These are phyloP conservation scores for Gallinago jamesoni DNA, from an alignment of 2,113 vertebrate genomes.

Conservation along the genomic window DNA sequence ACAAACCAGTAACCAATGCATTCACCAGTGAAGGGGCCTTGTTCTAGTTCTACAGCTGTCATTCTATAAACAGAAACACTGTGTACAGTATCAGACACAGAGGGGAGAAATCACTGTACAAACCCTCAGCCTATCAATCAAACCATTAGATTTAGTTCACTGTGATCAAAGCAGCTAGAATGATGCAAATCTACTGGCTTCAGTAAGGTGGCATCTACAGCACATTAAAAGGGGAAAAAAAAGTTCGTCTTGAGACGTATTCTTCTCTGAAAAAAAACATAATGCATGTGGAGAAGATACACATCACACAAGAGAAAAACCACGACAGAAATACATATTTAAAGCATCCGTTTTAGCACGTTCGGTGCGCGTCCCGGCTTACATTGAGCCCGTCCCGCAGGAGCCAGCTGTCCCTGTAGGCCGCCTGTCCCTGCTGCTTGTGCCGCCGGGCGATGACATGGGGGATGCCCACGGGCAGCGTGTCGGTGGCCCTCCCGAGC, in stretches of 20 bases:
- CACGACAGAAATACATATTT: accelerated
- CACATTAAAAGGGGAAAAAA: too few relatives aligned
- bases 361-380: background rate
- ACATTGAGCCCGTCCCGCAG: constrained; percentile 91
- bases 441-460: constrained; percentile 91
- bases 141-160: background rate
- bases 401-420: constrained; percentile 87
- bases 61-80: background rate
- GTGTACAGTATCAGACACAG: background rate
- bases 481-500: constrained; percentile 93
- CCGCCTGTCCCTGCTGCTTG: constrained; percentile 85
- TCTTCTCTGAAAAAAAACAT: accelerated
- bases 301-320: accelerated
- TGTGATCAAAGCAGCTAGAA: background rate
- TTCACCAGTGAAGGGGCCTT: background rate
- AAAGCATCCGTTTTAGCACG: accelerated
- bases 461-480: constrained; percentile 84
- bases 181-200: background rate
- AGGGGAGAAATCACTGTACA: background rate
- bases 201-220: background rate
- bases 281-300: accelerated
- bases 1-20: background rate
- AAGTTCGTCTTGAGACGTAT: accelerated
- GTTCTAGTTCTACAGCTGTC: background rate
- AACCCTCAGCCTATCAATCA: background rate